Evolutionary conservation across 2,797 vertebrate genomes (phyloP).

Genomic region (Catostomus latipinnis): DNA sequence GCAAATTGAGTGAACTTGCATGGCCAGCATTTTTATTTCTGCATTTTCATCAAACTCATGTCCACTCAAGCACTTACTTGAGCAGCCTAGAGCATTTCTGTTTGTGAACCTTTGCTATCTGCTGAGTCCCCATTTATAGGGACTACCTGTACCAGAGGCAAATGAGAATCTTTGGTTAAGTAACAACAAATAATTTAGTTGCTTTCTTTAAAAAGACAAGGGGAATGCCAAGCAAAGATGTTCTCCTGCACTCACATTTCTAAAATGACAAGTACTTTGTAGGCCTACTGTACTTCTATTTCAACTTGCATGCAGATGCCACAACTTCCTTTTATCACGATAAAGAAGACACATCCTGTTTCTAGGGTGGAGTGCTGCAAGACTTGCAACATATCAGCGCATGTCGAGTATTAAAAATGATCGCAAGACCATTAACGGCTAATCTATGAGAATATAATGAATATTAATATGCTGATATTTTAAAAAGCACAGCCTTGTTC

Average conservation of each 20-base stretch:
- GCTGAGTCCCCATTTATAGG: too few relatives aligned
- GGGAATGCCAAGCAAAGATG: too few relatives aligned
- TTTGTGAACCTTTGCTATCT: too few relatives aligned
- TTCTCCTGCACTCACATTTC: too few relatives aligned
- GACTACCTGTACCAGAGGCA: too few relatives aligned
- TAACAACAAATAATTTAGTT: too few relatives aligned
- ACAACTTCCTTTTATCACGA: slow-evolving; percentile 34
- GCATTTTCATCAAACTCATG: too few relatives aligned
- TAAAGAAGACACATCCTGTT: slow-evolving; percentile 14
- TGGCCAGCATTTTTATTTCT: too few relatives aligned
- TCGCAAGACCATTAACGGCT: background rate
- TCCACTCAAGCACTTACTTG: background rate
- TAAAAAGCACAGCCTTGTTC: background rate
- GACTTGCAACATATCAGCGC: background rate
- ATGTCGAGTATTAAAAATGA: background rate
- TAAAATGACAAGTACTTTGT: background rate
- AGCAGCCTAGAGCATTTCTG: background rate
- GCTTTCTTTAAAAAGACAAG: too few relatives aligned
- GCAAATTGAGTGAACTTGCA: background rate
- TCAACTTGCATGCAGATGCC: slow-evolving; percentile 11
- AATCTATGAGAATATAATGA: too few relatives aligned
- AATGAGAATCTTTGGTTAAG: background rate
- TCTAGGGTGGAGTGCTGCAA: slow-evolving; percentile 29
- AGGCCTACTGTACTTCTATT: too few relatives aligned
- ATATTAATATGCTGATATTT: background rate